Evolutionary conservation across 2,797 vertebrate genomes (phyloP).

Genomic region (Sebastes hopkinsi): DNA sequence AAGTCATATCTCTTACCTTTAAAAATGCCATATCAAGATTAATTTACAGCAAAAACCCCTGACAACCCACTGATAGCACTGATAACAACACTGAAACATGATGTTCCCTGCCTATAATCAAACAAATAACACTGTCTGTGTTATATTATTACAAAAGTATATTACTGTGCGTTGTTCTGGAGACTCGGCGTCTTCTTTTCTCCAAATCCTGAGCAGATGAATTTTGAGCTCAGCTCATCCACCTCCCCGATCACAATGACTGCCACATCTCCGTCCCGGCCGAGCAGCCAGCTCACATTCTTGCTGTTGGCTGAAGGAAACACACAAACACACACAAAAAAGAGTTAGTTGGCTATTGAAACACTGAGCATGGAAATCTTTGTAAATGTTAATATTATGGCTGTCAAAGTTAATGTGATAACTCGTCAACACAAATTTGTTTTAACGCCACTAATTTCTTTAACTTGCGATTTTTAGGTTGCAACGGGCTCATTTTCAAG

Average conservation of each 20-base stretch:
- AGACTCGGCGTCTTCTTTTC: constrained; percentile 69
- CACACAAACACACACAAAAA: background rate
- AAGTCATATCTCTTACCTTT: background rate
- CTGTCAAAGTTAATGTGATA: no score
- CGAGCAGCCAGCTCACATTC: constrained; percentile 82
- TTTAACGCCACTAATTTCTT: no score
- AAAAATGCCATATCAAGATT: background rate
- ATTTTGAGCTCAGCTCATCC: constrained; percentile 79
- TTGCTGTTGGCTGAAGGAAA: constrained; percentile 77
- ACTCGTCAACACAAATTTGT: no score
- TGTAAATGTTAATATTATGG: background rate
- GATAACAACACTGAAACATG: background rate
- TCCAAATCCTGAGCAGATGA: constrained; percentile 75
- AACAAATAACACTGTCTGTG: background rate
- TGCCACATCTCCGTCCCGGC: constrained; percentile 83
- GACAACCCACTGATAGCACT: background rate
- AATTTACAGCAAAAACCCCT: background rate
- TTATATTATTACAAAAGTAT: background rate
- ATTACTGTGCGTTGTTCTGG: constrained; percentile 72
- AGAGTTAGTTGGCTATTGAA: background rate
- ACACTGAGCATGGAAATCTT: background rate
- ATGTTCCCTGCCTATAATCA: background rate
- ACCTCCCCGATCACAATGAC: constrained; percentile 81
- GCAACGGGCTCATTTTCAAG: no score
- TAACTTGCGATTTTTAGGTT: no score